phyloP scores from a whole-genome alignment of 2,888 invertebrate genomes.

The Scrobipalpa atriplicella region DNA sequence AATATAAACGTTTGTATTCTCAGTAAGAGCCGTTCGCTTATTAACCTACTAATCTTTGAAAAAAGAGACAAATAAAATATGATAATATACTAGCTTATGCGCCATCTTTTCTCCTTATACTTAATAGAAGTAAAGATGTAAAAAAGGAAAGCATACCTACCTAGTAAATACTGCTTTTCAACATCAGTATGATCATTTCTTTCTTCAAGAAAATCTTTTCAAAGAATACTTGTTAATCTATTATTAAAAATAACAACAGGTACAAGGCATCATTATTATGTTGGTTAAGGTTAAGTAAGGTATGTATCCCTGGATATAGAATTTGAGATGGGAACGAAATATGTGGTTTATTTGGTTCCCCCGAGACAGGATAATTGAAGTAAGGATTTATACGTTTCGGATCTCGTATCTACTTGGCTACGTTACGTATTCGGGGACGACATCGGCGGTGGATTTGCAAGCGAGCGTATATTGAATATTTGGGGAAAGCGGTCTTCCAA shows the following conservation, averaged over 20 bases:
- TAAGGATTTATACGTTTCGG: constrained; percentile 74
- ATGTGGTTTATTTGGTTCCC: constrained; percentile 70
- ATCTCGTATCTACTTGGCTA: constrained; percentile 46
- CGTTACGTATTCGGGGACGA: constrained; percentile 41
- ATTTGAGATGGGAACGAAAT: constrained; percentile 68
- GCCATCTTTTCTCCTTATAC: too few relatives aligned
- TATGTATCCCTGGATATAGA: constrained; percentile 50
- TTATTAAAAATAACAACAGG: constrained; percentile 12
- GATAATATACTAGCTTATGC: too few relatives aligned
- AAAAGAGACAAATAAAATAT: constrained; percentile 33
- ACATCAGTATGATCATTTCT: neutral
- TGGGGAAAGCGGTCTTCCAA: neutral
- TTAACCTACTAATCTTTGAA: constrained; percentile 33
- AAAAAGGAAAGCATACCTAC: neutral
- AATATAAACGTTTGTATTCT: constrained; percentile 35
- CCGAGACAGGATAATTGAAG: constrained; percentile 75
- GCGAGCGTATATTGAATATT: constrained; percentile 15
- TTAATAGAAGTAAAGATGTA: too few relatives aligned
- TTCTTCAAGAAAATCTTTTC: neutral
- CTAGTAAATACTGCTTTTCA: neutral
- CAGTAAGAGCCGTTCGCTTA: constrained; percentile 26
- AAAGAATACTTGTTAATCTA: neutral
- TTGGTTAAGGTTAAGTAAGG: constrained; percentile 24
- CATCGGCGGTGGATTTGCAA: constrained; percentile 21
- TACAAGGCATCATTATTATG: constrained; percentile 28